Conservation (phyloP, 2,797 vertebrate genomes). For the Varecia variegata region DNA sequence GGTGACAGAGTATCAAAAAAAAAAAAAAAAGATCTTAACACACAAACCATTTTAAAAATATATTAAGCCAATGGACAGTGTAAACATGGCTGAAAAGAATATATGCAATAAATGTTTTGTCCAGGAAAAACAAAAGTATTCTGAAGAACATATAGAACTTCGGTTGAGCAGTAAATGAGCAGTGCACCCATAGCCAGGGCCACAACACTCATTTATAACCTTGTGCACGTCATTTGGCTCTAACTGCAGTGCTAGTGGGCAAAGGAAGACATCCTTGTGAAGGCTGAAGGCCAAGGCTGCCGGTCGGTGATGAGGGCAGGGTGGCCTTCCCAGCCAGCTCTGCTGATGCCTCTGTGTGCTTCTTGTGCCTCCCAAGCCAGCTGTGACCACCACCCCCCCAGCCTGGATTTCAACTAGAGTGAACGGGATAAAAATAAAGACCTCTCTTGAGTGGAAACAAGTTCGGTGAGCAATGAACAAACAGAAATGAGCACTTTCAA, state of each 20-base stretch:
- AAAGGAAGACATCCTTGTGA: neutral
- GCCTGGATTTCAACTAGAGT: neutral
- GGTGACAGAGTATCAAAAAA: too few relatives aligned
- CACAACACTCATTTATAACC: neutral
- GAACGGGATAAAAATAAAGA: neutral
- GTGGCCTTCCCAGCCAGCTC: neutral
- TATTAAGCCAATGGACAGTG: neutral
- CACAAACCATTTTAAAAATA: neutral
- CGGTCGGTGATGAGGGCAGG: fast-evolving
- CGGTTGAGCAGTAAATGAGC: neutral
- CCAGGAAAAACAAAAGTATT: neutral
- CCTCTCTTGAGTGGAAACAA: neutral
- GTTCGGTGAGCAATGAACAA: neutral
- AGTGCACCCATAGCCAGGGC: neutral
- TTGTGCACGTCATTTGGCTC: neutral
- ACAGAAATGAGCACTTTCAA: neutral
- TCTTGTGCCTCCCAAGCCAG: neutral
- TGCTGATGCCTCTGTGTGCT: neutral
- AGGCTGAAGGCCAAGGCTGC: neutral
- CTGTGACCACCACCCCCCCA: fast-evolving
- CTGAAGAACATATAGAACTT: neutral
- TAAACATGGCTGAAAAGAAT: neutral
- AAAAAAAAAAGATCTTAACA: neutral
- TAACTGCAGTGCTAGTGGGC: too few relatives aligned
- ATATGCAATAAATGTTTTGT: neutral